Base-by-base conservation (phyloP, 2,888 invertebrate genomes). In the Netelia inedita region DNA sequence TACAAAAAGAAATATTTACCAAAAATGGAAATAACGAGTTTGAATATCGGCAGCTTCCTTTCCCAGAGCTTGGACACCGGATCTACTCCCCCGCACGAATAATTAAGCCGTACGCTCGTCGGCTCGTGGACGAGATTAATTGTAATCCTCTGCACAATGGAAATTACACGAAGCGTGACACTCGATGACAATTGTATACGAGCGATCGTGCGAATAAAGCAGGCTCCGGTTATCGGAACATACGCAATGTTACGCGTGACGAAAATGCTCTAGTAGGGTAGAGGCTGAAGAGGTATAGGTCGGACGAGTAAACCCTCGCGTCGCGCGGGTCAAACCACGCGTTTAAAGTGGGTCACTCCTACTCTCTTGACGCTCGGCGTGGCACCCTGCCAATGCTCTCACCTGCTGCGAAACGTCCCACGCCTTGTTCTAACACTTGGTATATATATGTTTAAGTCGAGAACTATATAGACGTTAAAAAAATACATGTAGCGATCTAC, bases 351-450 rank as follows among this genome's bases (percentile, higher is more conserved):
- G 91, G 91, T 91, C 91, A 89, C 78, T 87, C 85, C 88, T 19
- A 8, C 16, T 19, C 57, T 50, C 66, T 41, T 16, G 72, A 46
- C 72, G 66, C 16, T 57, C 21, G 71, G 76, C 80, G 80, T 91
- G 92, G 91, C 92, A 91, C 82, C 50, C 86, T 89, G 91, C 91
- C 92, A 92, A 89, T 88, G 86, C 85, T 89, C 91, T 90, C 91
- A 90, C 92, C 89, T 90, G 91, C 89, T 90, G 91, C 86, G 86
- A 87, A 85, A 66, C 86, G 85, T 89, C 86, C 83, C 88, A 86
- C 87, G 88, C 75, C 59, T 86, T 66, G 46, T 59, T 59, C 19
- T 71, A 78, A 46, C 35, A 65, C 19, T n/a, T 5, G 5, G 9
- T 57, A 57, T 19, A 19, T 57, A 19, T 57, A n/a, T 57, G 2